phyloP scores from a whole-genome alignment of 2,113 vertebrate genomes.

The Zapus hudsonius region DNA sequence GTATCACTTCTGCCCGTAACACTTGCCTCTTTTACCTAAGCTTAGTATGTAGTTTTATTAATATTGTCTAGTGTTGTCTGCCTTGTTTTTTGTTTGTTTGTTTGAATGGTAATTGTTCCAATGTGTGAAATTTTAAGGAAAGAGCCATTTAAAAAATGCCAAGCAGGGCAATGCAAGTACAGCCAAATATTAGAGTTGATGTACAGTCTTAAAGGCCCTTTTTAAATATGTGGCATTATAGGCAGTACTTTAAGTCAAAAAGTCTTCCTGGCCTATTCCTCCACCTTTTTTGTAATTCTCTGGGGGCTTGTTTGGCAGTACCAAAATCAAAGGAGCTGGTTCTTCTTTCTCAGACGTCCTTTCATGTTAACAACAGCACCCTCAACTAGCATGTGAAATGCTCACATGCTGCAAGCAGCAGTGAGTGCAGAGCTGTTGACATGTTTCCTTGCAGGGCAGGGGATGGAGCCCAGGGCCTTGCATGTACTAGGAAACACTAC shows the following conservation, averaged over 20 bases:
- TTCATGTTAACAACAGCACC: conserved; percentile 55
- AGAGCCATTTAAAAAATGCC: conserved; percentile 80
- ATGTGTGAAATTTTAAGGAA: conserved; percentile 80
- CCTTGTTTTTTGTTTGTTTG: conserved; percentile 55
- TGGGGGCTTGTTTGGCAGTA: conserved; percentile 73
- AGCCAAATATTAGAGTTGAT: conserved; percentile 80
- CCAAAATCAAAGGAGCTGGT: conserved; percentile 77
- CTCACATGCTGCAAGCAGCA: conserved; percentile 51
- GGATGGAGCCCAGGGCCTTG: not conserved
- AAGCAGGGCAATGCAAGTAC: conserved; percentile 78
- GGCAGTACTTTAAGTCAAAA: conserved; percentile 75
- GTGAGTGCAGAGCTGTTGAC: conserved; percentile 38
- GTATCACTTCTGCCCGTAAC: conserved; percentile 66
- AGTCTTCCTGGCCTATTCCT: conserved; percentile 79
- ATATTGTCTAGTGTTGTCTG: conserved; percentile 51
- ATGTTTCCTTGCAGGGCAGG: not conserved
- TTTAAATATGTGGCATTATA: conserved; percentile 72
- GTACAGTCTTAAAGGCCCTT: conserved; percentile 77
- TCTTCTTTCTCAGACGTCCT: conserved; percentile 70
- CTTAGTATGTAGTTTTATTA: conserved; percentile 64
- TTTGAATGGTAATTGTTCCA: conserved; percentile 70
- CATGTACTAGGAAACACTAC: not conserved
- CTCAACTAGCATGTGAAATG: conserved; percentile 50
- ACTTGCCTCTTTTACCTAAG: conserved; percentile 57
- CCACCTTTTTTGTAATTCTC: conserved; percentile 64